phyloP scores from a whole-genome alignment of 2,888 invertebrate genomes.

The Andricus curvator region DNA sequence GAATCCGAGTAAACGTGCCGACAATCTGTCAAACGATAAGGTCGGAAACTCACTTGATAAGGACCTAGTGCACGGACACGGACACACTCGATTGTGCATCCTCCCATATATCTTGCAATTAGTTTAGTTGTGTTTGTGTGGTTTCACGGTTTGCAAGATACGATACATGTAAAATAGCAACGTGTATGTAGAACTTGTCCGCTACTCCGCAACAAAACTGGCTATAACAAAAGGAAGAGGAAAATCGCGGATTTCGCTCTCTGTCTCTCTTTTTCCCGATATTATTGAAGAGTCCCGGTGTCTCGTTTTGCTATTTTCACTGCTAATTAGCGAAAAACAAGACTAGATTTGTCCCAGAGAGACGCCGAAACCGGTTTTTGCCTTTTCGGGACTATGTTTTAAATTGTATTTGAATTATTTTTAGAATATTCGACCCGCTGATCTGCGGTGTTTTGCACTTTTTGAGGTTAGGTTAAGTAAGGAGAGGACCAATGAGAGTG shows the following conservation, averaged over 20 bases:
- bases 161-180: constrained; percentile 37
- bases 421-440: background rate
- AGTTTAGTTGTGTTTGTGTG: constrained; percentile 32
- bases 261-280: background rate
- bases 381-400: background rate
- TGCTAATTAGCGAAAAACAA: background rate
- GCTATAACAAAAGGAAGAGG: constrained; percentile 25
- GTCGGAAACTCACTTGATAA: constrained; percentile 67
- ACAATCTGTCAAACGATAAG: constrained; percentile 71
- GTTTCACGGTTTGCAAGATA: constrained; percentile 20
- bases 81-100: constrained; percentile 28
- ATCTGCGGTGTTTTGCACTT: background rate
- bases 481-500: background rate
- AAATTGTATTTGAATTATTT: background rate
- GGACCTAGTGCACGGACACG: constrained; percentile 31
- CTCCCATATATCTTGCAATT: constrained; percentile 38
- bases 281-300: background rate
- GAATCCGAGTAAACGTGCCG: constrained; percentile 64
- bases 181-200: constrained; percentile 33
- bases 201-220: constrained; percentile 35
- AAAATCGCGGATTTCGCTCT: constrained; percentile 6
- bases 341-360: background rate
- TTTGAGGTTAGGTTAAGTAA: background rate
- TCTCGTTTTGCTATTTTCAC: background rate
- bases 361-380: background rate